A percentile compares a stretch with the other conserved stretches of the same genome.
These are phyloP conservation scores for Acanthurus leucopareius DNA, from an alignment of 2,797 vertebrate genomes.

Conservation along the genomic window DNA sequence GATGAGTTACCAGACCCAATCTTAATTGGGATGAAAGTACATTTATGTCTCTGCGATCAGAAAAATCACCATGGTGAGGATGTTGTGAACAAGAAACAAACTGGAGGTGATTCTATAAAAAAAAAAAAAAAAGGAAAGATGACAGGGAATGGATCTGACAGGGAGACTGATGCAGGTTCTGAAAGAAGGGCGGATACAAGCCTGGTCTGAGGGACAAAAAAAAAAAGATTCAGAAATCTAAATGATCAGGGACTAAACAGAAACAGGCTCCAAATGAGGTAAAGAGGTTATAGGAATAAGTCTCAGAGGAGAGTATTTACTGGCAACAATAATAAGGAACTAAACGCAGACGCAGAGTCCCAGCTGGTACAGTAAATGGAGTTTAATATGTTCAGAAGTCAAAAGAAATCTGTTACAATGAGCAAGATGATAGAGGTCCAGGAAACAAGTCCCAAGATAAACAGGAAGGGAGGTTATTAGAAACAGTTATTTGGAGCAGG, in stretches of 20 bases:
- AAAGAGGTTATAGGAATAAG: background rate
- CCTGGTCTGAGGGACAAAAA: background rate
- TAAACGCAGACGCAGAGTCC: background rate
- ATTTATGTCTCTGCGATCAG: conserved; percentile 3
- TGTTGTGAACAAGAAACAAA: conserved; percentile 10
- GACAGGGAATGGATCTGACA: background rate
- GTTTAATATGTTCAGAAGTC: background rate
- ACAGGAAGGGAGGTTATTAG: background rate
- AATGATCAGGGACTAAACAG: background rate
- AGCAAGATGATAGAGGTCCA: background rate
- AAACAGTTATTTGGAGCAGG: background rate
- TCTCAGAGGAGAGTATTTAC: conserved; percentile 6
- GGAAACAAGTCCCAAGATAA: background rate
- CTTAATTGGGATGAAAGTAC: conserved; percentile 8
- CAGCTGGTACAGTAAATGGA: background rate
- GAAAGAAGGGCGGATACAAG: conserved; percentile 7
- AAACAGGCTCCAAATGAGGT: background rate
- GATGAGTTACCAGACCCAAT: conserved; percentile 9
- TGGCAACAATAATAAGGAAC: background rate
- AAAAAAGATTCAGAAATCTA: background rate
- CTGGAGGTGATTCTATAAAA: conserved; percentile 1
- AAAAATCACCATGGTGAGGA: background rate
- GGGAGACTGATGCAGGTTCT: background rate
- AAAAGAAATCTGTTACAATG: background rate
- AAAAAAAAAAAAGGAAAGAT: background rate